Evolutionary conservation across 2,888 invertebrate species (phyloP).

Genomic region (Clepsis dumicolana): DNA sequence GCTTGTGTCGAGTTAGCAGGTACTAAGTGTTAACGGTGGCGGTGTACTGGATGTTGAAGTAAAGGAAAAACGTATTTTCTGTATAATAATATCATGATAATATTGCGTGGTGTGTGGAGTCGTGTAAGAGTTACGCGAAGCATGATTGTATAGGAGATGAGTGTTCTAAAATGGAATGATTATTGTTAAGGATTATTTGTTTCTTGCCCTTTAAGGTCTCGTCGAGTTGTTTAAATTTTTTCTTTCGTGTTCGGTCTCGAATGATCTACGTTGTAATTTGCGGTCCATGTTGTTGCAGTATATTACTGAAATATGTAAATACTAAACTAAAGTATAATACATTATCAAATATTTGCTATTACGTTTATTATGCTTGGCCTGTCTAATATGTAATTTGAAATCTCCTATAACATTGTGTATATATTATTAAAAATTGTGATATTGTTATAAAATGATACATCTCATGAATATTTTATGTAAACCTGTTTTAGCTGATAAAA

Average conservation of each 20-base stretch:
- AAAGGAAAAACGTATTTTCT: slow-evolving; percentile 52
- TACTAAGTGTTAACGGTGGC: slow-evolving; percentile 62
- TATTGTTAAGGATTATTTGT: slow-evolving; percentile 56
- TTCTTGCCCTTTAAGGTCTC: slow-evolving; percentile 54
- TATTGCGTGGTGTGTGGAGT: slow-evolving; percentile 70
- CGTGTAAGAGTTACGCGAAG: slow-evolving; percentile 65
- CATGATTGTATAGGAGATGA: slow-evolving; percentile 76
- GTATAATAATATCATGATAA: slow-evolving; percentile 49
- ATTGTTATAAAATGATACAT: slow-evolving; percentile 79
- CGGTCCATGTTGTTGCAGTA: slow-evolving; percentile 65
- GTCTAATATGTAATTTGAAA: slow-evolving; percentile 79
- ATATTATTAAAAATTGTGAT: slow-evolving; percentile 85
- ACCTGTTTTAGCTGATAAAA: slow-evolving; percentile 63
- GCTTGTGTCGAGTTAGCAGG: slow-evolving; percentile 72
- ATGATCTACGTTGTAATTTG: slow-evolving; percentile 66
- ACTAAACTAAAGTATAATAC: slow-evolving; percentile 60
- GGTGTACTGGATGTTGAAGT: slow-evolving; percentile 62
- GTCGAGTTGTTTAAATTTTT: slow-evolving; percentile 66
- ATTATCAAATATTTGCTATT: slow-evolving; percentile 75
- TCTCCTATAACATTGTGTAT: slow-evolving; percentile 81
- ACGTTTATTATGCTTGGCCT: slow-evolving; percentile 82
- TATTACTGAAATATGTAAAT: slow-evolving; percentile 66
- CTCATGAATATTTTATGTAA: slow-evolving; percentile 68
- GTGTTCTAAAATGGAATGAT: slow-evolving; percentile 75
- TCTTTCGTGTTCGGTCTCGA: slow-evolving; percentile 70